Base-by-base conservation (phyloP, 2,113 vertebrate genomes). In the Herpailurus yagouaroundi region DNA sequence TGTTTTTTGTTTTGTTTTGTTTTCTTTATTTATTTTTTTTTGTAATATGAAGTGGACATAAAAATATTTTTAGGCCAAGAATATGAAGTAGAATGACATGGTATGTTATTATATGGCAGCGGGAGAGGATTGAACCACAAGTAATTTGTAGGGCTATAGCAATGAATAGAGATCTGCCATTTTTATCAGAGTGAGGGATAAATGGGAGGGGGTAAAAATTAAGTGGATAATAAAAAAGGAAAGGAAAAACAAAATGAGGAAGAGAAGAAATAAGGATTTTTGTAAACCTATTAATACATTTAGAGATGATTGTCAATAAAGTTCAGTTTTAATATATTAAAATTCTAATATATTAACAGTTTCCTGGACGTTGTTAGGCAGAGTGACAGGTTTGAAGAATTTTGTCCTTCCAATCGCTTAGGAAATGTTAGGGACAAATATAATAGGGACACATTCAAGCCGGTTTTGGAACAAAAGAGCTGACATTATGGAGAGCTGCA, bases 391-490 rank as follows among this genome's bases (percentile, higher is more conserved):
- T 15, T 50, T 68, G 14, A 79, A 82, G 15, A 63, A 38, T 25
- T 19, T 68, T 80, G 23, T 0, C 11, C 15, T 45, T 52, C 9
- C 18, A 9, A 27, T 23, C 9, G 21, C 41, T 52, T 18, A 25
- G 55, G 50, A 50, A 11, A 25, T 9, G 4, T 3, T 66, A 23
- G 36, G 4, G 12, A 21, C 0, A 0, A 68, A 10, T 21, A 3
- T 7, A 21, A 31, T 5, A 73, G 11, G 1, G 0, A 29, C 33
- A 2, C 0, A 5, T 33, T 64, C 29, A 38, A 68, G 12, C 5
- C 4, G 16, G 2, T 55, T 68, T 80, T 29, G 19, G 25, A 69
- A 21, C 6, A 6, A 55, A 73, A 48, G 10, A 19, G 2, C 23
- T 50, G 73, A 5, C 1, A 29, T 36, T 66, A 9, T 4, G 31